Base-by-base conservation (phyloP, 2,797 vertebrate genomes). In the Acrossocheilus fasciatus region DNA sequence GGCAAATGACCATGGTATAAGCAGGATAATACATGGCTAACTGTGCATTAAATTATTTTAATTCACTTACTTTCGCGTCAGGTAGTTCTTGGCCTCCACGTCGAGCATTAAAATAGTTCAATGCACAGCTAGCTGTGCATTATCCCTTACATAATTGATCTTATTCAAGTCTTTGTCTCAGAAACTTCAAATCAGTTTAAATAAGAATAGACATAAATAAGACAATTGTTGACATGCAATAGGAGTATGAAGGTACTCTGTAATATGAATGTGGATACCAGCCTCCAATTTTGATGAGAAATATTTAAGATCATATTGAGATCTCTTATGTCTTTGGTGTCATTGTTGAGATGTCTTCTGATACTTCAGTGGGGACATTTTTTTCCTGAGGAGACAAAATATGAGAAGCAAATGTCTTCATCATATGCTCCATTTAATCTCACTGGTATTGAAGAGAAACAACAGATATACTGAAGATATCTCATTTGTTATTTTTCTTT, bases 321-420 rank as follows among this genome's bases (percentile, higher is more conserved):
- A 47, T 74, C 72, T 47, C 26, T 26, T n/a, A 74, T 74, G 69
- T n/a, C 11, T n/a, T 74, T 47, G n/a, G 39, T 45, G 20, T 74
- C 69, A 72, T 26, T 15, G 6, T 72, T 72, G 41, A 50, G 15
- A 75, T 50, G 23, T 45, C 23, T 50, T 75, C 26, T 75, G 14
- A 30, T 30, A 41, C 39, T 11, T 36, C 43, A n/a, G 4, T 9
- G 66, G 1, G 66, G 7, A 41, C 68, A 3, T 2, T n/a, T n/a
- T 26, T 64, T 30, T 23, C 3, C 18, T 43, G 9, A 41, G 68
- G 68, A 41, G 8, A 41, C 20, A n/a, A 41, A 72, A n/a, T 72
- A 10, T 43, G 69, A 72, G 2, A 72, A 23, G 39, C 17, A 20
- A 36, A 73, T 45, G 1, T 26, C 23, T 45, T 26, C 26, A 12